These are phyloP conservation scores for Ostrea denselamellosa DNA, from an alignment of 1,140 invertebrate genomes.

Conservation along the genomic window DNA sequence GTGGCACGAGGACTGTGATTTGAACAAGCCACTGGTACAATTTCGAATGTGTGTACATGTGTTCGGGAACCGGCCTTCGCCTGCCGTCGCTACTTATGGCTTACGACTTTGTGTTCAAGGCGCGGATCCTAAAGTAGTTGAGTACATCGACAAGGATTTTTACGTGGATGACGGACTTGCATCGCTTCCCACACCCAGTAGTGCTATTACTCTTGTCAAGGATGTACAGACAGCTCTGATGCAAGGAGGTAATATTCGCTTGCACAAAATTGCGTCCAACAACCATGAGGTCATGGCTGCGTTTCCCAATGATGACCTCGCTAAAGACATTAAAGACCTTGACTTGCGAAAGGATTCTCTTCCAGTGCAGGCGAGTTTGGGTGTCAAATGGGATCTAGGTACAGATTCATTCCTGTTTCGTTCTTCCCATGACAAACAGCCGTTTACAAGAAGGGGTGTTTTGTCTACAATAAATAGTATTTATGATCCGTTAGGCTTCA, in stretches of 20 bases:
- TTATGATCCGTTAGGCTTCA: too few relatives aligned
- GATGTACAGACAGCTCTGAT: constrained; percentile 10
- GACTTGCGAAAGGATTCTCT: too few relatives aligned
- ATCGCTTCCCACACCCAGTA: background rate
- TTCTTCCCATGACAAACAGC: background rate
- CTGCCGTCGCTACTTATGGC: constrained; percentile 3
- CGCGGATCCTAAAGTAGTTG: background rate
- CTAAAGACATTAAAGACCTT: too few relatives aligned
- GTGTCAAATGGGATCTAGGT: constrained; percentile 13
- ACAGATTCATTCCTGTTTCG: background rate
- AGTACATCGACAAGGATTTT: constrained; percentile 9
- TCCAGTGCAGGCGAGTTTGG: constrained; percentile 1
- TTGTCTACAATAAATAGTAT: too few relatives aligned
- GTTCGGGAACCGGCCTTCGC: constrained; percentile 19
- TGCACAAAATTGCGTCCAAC: constrained; percentile 9
- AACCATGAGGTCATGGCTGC: too few relatives aligned
- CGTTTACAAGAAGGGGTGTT: too few relatives aligned
- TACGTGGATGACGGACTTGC: background rate
- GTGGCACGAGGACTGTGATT: constrained; percentile 23
- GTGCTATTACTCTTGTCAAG: constrained; percentile 13
- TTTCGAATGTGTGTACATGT: constrained; percentile 1
- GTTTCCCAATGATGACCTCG: background rate
- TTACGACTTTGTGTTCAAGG: constrained; percentile 22
- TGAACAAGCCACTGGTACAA: background rate
- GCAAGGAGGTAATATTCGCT: constrained; percentile 11